Base-by-base conservation (phyloP, 2,888 invertebrate genomes). In the Andrena fulva region DNA sequence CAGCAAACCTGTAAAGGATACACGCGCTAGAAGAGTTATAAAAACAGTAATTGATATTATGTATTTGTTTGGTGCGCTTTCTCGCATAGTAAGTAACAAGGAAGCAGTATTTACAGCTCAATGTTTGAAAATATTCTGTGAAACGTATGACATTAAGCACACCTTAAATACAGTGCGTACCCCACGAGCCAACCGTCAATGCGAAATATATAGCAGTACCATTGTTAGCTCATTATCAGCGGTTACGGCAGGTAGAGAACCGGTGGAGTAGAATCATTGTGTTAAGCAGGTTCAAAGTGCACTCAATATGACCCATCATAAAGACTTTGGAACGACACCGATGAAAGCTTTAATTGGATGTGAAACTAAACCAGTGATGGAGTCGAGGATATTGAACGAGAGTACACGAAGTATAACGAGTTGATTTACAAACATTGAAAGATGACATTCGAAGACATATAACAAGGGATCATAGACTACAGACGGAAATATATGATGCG, bases 111-210 rank as follows among this genome's bases (percentile, higher is more conserved):
- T 62, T 20, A 62, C 62, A 1, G 16, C 62, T 2, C 33, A n/a
- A 20, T 5, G 16, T 7, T 35, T 62, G 2, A 12, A 35, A n/a
- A 12, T 7, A 4, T 62, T 62, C 5, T 62, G 33, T 29, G 6
- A n/a, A n/a, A n/a, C 8, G 8, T 67, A 50, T 12, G 50, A 81
- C 1, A 90, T 91, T 5, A 73, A 82, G 33, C 90, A 91, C 69
- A 77, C 89, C 5, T 82, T 86, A 76, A 87, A 75, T n/a, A 87
- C 82, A 4, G 85, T 89, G 7, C 81, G 84, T 0, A 89, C 89
- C 0, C 90, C 91, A 0, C 63, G 88, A 24, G 82, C 84, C 0
- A 89, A 89, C 42, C 86, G 89, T 1, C 87, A 88, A 27, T 70
- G 70, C 35, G 59, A 70, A 12, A 5, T 50, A 27, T 50, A 35